Base-by-base conservation (phyloP, 1,140 invertebrate species). In the Lepidurus packardi region DNA sequence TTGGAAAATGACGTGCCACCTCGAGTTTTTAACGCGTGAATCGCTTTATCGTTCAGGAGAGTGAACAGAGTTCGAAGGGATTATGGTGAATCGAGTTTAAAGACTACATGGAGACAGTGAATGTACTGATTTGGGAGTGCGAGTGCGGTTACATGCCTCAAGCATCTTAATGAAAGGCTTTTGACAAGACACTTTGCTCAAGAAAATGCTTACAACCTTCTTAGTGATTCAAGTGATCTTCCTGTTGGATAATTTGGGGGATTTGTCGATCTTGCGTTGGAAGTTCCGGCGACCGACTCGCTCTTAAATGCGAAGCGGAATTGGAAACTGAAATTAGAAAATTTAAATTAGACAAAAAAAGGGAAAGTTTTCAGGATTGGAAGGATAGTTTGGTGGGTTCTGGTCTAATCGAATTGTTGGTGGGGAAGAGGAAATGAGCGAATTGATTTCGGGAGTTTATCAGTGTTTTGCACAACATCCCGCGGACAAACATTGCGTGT, bases 381-480 rank as follows among this genome's bases (percentile, higher is more conserved):
- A 34, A 34, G 34, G 53, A 13, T 8, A 65, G 53, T 65, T 5
- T 65, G 6, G 9, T 65, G 21, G 16, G 13, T 47, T 0, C 10
- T 65, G 16, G 21, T 65, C 6, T 65, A 1, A 7, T 13, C 21
- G 53, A 7, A 13, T 13, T 13, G 3, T 7, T 21, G 16, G 7
- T n/a, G 53, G 47, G 53, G 7, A 65, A 65, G 21, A n/a, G 53
- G 53, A 65, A 65, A 65, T 65, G 53, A 65, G 53, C 53, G 53
- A 65, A 65, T 65, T 65, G 53, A 65, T 65, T 65, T 65, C 21
- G 53, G 13, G 13, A 5, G 13, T 7, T 65, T 65, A 65, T 65
- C 53, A 65, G 13, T 65, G 53, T 65, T 65, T 65, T 21, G 53
- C 53, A 65, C 53, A 65, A 65, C 53, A 65, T 65, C 53, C 53